Percentiles rank a stretch among this genome's conserved stretches.
phyloP scores from a whole-genome alignment of 2,888 invertebrate genomes.

The Ophion ellenae region DNA sequence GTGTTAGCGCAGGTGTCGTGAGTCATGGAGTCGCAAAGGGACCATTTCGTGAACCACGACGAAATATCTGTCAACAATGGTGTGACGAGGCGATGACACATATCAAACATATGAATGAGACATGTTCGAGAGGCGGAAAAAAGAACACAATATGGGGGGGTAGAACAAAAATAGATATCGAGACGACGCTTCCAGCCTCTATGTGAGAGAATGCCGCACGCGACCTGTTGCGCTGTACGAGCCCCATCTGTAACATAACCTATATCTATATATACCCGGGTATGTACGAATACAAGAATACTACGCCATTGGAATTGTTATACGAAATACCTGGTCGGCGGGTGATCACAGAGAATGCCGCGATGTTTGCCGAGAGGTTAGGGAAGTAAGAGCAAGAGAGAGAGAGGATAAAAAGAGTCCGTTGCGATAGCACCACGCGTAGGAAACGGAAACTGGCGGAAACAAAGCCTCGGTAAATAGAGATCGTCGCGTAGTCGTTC shows the following conservation, averaged over 20 bases:
- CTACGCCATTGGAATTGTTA: constrained; percentile 33
- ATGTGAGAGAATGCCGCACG: constrained; percentile 51
- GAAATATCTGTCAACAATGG: constrained; percentile 39
- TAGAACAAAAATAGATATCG: constrained; percentile 10
- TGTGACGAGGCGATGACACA: constrained; percentile 53
- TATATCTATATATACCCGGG: not conserved
- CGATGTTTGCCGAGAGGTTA: constrained; percentile 77
- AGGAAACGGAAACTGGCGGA: constrained; percentile 83
- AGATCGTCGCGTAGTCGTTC: constrained; percentile 54
- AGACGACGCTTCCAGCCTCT: constrained; percentile 17
- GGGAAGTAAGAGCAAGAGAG: constrained; percentile 68
- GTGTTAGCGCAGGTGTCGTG: constrained; percentile 19
- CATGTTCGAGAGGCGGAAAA: not conserved
- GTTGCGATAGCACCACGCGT: constrained; percentile 64
- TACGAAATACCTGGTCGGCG: constrained; percentile 34
- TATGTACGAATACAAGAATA: constrained; percentile 4
- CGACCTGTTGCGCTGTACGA: constrained; percentile 51
- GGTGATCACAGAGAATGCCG: constrained; percentile 77
- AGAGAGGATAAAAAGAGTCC: constrained; percentile 23
- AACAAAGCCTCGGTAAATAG: constrained; percentile 82
- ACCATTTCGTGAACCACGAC: constrained; percentile 35
- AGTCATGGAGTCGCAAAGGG: constrained; percentile 24
- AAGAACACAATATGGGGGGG: not conserved
- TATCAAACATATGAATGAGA: constrained; percentile 49
- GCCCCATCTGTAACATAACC: constrained; percentile 39